Evolutionary conservation across 1,140 invertebrate genomes (phyloP).

Genomic region (Ceratina japonica): DNA sequence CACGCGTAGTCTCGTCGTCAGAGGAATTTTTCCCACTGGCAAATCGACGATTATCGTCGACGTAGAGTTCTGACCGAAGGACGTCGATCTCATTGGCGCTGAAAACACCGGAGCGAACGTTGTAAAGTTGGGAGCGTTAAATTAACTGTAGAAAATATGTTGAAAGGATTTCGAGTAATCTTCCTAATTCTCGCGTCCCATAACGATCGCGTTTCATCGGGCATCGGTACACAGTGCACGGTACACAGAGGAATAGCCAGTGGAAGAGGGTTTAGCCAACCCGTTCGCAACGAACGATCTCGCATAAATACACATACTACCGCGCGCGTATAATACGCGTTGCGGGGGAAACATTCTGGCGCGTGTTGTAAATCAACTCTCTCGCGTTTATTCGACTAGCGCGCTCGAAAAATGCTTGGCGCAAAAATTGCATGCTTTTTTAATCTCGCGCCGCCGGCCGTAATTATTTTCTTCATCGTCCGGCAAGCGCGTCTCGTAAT

Average conservation of each 20-base stretch:
- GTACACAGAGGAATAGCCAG: not conserved
- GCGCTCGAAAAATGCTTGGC: slow-evolving; percentile 21
- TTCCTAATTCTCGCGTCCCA: too few species aligned
- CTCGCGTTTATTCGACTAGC: slow-evolving; percentile 27
- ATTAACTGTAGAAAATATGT: too few species aligned
- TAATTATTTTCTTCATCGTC: slow-evolving; percentile 47
- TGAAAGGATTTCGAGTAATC: too few species aligned
- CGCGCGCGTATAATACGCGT: slow-evolving; percentile 6
- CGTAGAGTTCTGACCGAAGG: too few species aligned
- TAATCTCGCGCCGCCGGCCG: slow-evolving; percentile 21
- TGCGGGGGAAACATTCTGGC: slow-evolving; percentile 5
- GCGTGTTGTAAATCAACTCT: slow-evolving; percentile 22
- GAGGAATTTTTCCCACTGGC: too few species aligned
- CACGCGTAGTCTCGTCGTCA: too few species aligned
- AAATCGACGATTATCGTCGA: too few species aligned
- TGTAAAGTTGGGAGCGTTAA: too few species aligned
- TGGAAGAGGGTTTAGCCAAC: not conserved
- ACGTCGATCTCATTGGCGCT: too few species aligned
- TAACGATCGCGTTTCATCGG: not conserved
- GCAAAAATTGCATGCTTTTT: slow-evolving; percentile 50
- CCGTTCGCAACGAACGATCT: slow-evolving; percentile 6
- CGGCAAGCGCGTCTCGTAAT: not conserved
- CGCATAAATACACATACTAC: slow-evolving; percentile 23
- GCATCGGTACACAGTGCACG: not conserved
- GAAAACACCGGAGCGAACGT: too few species aligned